Evolutionary conservation across 2,113 vertebrate species (phyloP).

Genomic region (Etia nguti): DNA sequence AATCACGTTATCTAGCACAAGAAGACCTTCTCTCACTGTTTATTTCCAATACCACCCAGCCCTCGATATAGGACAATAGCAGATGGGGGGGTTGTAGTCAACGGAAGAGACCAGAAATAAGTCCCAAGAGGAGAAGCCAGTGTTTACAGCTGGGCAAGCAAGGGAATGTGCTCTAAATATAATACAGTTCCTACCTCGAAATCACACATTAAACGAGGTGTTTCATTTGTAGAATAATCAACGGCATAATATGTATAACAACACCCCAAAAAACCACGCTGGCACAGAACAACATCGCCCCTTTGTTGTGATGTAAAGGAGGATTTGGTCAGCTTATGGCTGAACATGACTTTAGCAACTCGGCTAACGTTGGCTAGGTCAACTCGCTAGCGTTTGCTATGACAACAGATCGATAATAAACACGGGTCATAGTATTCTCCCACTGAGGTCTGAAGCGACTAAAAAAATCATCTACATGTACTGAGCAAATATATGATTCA

Average conservation of each 20-base stretch:
- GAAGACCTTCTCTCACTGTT: neutral
- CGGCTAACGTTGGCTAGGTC: conserved; percentile 57
- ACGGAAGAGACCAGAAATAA: neutral
- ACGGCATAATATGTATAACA: neutral
- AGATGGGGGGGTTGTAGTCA: neutral
- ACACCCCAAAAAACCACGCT: neutral
- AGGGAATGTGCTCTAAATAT: conserved; percentile 38
- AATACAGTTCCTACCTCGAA: conserved; percentile 4
- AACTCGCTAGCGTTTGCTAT: conserved; percentile 47
- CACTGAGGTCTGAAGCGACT: neutral
- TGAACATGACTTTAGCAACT: conserved; percentile 61
- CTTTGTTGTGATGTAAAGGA: conserved; percentile 40
- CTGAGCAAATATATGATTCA: neutral
- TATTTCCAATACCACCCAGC: neutral
- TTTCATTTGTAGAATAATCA: neutral
- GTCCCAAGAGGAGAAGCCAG: conserved; percentile 23
- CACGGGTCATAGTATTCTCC: neutral
- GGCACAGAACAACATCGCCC: neutral
- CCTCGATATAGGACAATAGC: neutral
- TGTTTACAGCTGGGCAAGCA: conserved; percentile 63
- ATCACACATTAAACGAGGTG: neutral
- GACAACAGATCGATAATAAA: conserved; percentile 38
- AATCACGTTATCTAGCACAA: neutral
- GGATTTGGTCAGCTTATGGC: conserved; percentile 63
- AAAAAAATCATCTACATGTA: accelerated